Conservation (phyloP, 2,113 vertebrate genomes). For the Reinhardtius hippoglossoides region DNA sequence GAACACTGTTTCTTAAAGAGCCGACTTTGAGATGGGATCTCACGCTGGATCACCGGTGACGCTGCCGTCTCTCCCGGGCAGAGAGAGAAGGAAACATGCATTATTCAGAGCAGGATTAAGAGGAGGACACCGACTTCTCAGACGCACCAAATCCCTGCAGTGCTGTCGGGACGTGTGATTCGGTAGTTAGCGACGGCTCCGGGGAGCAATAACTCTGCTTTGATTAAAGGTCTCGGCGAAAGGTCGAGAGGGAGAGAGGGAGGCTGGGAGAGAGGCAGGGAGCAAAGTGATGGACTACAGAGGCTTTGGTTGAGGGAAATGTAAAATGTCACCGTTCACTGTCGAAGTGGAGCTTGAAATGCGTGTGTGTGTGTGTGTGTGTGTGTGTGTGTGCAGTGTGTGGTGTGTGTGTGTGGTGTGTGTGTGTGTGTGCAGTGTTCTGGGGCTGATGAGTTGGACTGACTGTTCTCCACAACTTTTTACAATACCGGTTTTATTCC, state of each 20-base stretch:
- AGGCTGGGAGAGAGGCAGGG: slow-evolving; percentile 23
- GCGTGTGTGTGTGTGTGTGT: no score
- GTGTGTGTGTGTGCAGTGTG: no score
- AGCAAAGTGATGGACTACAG: slow-evolving; percentile 43
- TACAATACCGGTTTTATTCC: no score
- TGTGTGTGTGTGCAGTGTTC: no score
- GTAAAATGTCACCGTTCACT: slow-evolving; percentile 19
- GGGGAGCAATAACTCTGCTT: slow-evolving; percentile 53
- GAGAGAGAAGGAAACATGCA: slow-evolving; percentile 20
- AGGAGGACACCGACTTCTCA: slow-evolving; percentile 4
- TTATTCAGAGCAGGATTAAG: slow-evolving; percentile 63
- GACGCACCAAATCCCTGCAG: slow-evolving; percentile 44
- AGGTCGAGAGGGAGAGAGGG: slow-evolving; percentile 62
- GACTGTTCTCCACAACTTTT: no score
- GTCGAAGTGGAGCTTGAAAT: no score
- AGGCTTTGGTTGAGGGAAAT: slow-evolving; percentile 47
- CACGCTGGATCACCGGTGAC: slow-evolving; percentile 40
- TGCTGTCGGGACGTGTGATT: slow-evolving; percentile 47
- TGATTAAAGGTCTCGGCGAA: slow-evolving; percentile 69
- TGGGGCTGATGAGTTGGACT: no score
- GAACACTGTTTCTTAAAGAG: not conserved
- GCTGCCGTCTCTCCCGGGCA: no score
- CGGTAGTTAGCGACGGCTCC: slow-evolving; percentile 44
- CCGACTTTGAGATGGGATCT: slow-evolving; percentile 19
- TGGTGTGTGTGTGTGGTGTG: no score